A percentile compares a stretch with the other conserved stretches of the same genome.
These are phyloP conservation scores for Oreochromis grahami DNA, from an alignment of 2,797 vertebrate species.

Conservation along the genomic window DNA sequence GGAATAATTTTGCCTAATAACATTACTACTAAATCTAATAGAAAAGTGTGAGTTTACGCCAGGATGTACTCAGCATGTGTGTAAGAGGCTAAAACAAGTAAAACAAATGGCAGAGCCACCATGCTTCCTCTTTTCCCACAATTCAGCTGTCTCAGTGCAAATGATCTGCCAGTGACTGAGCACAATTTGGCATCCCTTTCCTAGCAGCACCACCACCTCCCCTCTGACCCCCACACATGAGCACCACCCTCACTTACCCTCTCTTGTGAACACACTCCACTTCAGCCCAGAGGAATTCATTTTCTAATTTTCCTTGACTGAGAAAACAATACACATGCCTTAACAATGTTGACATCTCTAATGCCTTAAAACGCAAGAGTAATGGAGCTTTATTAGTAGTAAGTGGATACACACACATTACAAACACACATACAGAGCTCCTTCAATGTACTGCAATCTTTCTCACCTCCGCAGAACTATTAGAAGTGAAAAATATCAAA, in stretches of 20 bases:
- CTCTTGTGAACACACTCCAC: constrained; percentile 42
- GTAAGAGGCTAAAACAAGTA: constrained; percentile 20
- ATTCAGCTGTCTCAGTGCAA: constrained; percentile 67
- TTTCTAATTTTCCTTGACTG: constrained; percentile 82
- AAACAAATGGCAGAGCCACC: constrained; percentile 66
- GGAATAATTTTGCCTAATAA: not conserved
- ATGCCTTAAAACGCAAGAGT: constrained; percentile 75
- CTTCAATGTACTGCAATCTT: constrained; percentile 3
- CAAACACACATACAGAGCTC: constrained; percentile 45
- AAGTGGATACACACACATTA: constrained; percentile 61
- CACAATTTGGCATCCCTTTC: constrained; percentile 56
- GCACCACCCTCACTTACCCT: constrained; percentile 26
- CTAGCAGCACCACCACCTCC: not conserved
- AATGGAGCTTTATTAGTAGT: constrained; percentile 72
- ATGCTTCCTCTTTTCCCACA: constrained; percentile 58
- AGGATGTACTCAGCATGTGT: constrained; percentile 30
- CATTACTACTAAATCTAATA: not conserved
- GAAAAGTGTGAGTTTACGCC: constrained; percentile 7
- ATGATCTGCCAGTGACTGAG: constrained; percentile 57
- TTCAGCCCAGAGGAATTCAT: constrained; percentile 74
- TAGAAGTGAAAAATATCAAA: not conserved
- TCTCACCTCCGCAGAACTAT: not conserved
- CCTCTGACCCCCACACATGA: constrained; percentile 43
- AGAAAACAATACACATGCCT: constrained; percentile 79
- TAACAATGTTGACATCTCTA: constrained; percentile 82